Evolutionary conservation across 2,113 vertebrate species (phyloP).

Genomic region (Gnathonemus echidnorhynchus): DNA sequence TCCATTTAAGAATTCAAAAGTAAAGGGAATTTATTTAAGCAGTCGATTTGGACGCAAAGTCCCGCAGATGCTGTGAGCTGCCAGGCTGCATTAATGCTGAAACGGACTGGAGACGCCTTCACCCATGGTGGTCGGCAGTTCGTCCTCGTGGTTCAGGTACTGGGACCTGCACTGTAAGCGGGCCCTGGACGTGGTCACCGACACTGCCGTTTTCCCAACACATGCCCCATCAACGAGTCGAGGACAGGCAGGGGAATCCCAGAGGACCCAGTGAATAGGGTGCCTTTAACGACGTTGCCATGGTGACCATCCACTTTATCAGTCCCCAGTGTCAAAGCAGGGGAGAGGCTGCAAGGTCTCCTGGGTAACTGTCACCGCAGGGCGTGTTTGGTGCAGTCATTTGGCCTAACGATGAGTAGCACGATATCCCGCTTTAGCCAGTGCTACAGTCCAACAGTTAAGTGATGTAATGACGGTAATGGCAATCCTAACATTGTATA

Average conservation of each 20-base stretch:
- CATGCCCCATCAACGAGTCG: background rate
- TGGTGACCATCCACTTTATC: background rate
- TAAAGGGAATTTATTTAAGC: background rate
- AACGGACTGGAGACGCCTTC: background rate
- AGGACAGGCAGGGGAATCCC: background rate
- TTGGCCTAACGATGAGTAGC: background rate
- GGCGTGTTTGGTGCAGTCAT: background rate
- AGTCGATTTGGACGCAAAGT: background rate
- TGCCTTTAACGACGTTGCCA: too few relatives aligned
- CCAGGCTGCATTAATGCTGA: background rate
- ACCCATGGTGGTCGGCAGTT: background rate
- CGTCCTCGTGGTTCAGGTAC: background rate
- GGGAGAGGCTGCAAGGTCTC: background rate
- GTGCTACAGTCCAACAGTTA: background rate
- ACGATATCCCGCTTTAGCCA: background rate
- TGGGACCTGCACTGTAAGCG: background rate
- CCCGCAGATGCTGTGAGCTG: background rate
- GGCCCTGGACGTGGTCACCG: background rate
- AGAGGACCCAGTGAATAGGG: background rate
- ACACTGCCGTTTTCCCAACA: background rate
- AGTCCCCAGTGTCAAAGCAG: background rate
- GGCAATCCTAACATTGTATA: background rate
- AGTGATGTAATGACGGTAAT: background rate
- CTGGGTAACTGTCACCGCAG: background rate
- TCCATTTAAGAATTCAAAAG: background rate